phyloP scores from a whole-genome alignment of 2,888 invertebrate genomes.

The Hofmannophila pseudospretella region DNA sequence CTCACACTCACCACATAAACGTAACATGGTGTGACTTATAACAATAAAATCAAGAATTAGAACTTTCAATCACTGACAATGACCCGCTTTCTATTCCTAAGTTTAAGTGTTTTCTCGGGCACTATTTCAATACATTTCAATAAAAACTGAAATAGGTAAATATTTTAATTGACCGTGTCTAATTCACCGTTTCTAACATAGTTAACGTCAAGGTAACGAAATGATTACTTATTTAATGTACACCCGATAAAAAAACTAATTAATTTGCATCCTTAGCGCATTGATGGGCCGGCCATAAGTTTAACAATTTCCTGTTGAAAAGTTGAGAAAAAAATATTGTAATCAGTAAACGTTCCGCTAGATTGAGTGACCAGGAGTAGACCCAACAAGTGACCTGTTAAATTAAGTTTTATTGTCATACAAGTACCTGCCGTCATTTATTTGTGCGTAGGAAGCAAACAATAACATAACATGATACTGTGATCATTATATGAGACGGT shows the following conservation, averaged over 20 bases:
- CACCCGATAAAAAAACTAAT: slow-evolving; percentile 30
- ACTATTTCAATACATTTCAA: slow-evolving; percentile 27
- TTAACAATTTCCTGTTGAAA: slow-evolving; percentile 40
- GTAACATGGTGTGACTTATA: no score
- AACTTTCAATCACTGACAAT: slow-evolving; percentile 24
- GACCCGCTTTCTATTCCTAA: slow-evolving; percentile 53
- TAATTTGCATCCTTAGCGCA: slow-evolving; percentile 32
- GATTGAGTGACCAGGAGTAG: slow-evolving; percentile 33
- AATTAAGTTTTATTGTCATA: slow-evolving; percentile 25
- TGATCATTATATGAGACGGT: no score
- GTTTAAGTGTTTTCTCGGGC: slow-evolving; percentile 31
- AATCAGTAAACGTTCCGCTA: slow-evolving; percentile 41
- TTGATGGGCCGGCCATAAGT: slow-evolving; percentile 20
- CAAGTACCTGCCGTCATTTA: no score
- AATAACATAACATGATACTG: no score
- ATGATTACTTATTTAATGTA: slow-evolving; percentile 10
- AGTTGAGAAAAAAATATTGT: slow-evolving; percentile 34
- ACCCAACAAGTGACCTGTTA: slow-evolving; percentile 51
- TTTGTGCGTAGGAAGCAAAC: no score
- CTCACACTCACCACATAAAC: no score
- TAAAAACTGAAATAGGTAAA: slow-evolving; percentile 16
- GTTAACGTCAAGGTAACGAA: slow-evolving; percentile 2
- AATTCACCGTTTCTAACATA: slow-evolving; percentile 8
- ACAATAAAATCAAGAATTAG: no score
- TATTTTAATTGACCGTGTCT: slow-evolving; percentile 10